Conservation (phyloP, 2,797 vertebrate species). For the Neopelma chrysocephalum region DNA sequence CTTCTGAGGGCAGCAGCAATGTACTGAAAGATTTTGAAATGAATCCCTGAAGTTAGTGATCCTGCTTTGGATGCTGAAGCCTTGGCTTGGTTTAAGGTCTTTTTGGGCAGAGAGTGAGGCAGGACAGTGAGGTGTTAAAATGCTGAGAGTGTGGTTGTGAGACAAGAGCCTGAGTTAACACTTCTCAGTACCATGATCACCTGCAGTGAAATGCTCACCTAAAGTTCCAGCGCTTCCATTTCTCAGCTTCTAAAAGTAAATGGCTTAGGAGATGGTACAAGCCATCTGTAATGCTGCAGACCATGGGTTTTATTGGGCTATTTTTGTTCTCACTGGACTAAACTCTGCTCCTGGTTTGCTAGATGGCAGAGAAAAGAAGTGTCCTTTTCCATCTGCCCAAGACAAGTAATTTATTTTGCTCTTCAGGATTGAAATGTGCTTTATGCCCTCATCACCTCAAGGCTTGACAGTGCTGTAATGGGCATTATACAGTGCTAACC, state of each 20-base stretch:
- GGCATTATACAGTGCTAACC: neutral
- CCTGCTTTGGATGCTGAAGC: neutral
- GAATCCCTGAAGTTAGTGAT: neutral
- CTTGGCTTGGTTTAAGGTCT: neutral
- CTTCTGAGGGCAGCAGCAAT: neutral
- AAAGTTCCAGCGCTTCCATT: slow-evolving; percentile 21
- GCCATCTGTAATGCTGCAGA: slow-evolving; percentile 35
- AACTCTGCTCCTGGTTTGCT: slow-evolving; percentile 10
- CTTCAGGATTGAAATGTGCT: slow-evolving; percentile 28
- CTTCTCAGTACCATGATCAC: neutral
- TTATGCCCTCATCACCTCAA: neutral
- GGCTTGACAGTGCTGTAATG: neutral
- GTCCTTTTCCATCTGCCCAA: slow-evolving; percentile 32
- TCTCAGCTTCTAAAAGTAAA: slow-evolving; percentile 39
- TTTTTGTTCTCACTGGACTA: slow-evolving; percentile 32
- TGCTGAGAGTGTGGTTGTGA: neutral
- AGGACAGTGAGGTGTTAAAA: neutral
- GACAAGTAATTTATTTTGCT: slow-evolving; percentile 49
- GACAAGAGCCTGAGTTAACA: neutral
- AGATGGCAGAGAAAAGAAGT: slow-evolving; percentile 7
- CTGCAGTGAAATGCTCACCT: slow-evolving; percentile 11
- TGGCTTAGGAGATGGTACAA: slow-evolving; percentile 12
- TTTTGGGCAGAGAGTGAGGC: neutral
- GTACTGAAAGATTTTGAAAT: neutral
- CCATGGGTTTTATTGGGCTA: slow-evolving; percentile 14